Base-by-base conservation (phyloP, 2,797 vertebrate species). In the Platalea minor region DNA sequence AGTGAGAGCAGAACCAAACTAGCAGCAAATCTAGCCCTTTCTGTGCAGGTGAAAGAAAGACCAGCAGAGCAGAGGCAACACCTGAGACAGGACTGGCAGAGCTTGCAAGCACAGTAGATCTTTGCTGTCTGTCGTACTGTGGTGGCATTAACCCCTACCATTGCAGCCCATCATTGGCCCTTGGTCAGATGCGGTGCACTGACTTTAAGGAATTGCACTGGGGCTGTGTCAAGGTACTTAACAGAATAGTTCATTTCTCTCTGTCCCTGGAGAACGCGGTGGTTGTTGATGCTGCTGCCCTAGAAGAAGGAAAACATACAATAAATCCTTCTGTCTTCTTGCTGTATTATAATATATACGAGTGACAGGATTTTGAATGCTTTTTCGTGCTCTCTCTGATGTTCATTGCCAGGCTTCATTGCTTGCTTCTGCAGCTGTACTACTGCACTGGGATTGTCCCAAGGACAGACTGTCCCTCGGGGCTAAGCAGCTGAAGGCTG, bases 111-210 rank as follows among this genome's bases (percentile, higher is more conserved):
- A 1, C 0, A 0, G 43, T 7, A 19, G 31, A 17, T 14, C 31
- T 83, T 53, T 45, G 51, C 46, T 67, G 0, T 16, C 46, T 63
- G 29, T 16, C 16, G 17, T 10, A 1, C 26, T 4, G 0, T 7
- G 19, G 17, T 17, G 56, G 46, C 46, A 17, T 37, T 41, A 26
- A 37, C 29, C 26, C 25, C 21, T 7, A 0, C 37, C 19, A 1
- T 0, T 23, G 41, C 61, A 64, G 72, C 63, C 46, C 51, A 7
- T 7, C 57, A 0, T 5, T 25, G 4, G 29, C 57, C 54, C 60
- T 35, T 1, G 37, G 3, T 21, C 11, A 10, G 65, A 11, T 21
- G 33, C 1, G 0, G 13, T 16, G 53, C 11, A 0, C 10, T 11
- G 41, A 5, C 37, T 31, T 35, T 1, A 50, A 50, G 60, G 64